Base-by-base conservation (phyloP, 2,888 invertebrate genomes). In the Aproaerema taeniolella region DNA sequence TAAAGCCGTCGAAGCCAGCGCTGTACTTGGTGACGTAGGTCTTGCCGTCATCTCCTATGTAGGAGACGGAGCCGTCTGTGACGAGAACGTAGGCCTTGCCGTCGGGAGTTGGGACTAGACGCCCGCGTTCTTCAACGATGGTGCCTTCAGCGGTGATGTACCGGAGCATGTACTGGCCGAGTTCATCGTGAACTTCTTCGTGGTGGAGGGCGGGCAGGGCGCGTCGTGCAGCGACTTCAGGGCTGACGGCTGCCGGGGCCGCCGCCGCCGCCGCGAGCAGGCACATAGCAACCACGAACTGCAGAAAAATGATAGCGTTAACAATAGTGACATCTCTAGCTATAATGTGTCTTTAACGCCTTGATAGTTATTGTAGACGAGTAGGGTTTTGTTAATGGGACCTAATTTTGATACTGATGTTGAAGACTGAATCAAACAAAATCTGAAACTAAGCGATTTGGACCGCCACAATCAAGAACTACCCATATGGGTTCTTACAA, bases 81-180 rank as follows among this genome's bases (percentile, higher is more conserved):
- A 72, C 53, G 17, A 76, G 60, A 5, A 72, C 74, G 29, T 65
- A 53, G 1, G 49, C 62, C 2, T 44, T 50, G 2, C 62, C 64
- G 9, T 61, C 55, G 1, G 54, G 46, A 1, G 54, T 61, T n/a
- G 67, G 64, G 2, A 74, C 65, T 0, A 75, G 60, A 11, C 57
- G 61, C n/a, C 73, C 75, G 1, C 57, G 58, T 45, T 75, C 75
- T 2, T 53, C 55, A 1, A 74, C 73, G 2, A 69, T 46, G 20
- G 65, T 74, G 20, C 70, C 70, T 41, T 77, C 70, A 6, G 71
- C 74, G 1, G 74, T 74, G 39, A 70, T 61, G 60, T 74, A 75
- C n/a, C 65, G 59, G 1, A 75, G 54, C 2, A 60, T 55, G 47
- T 68, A 75, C 47, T 73, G 72, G 2, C 76, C 74, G 17, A 53